A percentile compares a stretch with the other conserved stretches of the same genome.
phyloP scores from a whole-genome alignment of 2,888 invertebrate genomes.

The Pachliopta kotzebuea region DNA sequence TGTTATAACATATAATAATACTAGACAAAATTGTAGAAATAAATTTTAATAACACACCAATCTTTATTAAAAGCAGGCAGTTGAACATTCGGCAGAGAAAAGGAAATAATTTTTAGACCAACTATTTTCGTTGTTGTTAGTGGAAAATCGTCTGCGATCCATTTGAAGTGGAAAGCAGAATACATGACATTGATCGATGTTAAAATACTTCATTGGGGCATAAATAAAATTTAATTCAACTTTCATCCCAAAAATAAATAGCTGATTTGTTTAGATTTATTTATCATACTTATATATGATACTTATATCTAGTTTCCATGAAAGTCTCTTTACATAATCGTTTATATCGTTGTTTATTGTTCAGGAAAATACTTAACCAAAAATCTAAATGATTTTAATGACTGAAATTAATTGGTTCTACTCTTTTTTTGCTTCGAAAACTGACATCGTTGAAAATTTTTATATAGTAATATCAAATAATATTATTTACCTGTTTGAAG shows the following conservation, averaged over 20 bases:
- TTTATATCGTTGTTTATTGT: too few species aligned
- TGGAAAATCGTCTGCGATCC: slow-evolving; percentile 15
- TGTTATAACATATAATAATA: neutral
- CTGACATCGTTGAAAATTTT: neutral
- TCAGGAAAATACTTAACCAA: too few species aligned
- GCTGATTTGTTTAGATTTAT: neutral
- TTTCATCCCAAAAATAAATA: neutral
- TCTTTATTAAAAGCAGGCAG: neutral
- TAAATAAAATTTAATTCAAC: slow-evolving; percentile 7
- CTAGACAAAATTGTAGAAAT: neutral
- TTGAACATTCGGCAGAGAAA: slow-evolving; percentile 1
- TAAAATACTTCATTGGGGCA: slow-evolving; percentile 13
- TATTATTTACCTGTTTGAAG: too few species aligned
- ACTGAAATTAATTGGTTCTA: too few species aligned
- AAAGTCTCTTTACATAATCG: too few species aligned
- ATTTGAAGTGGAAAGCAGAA: slow-evolving; percentile 8
- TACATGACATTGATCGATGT: slow-evolving; percentile 17
- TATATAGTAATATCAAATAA: too few species aligned
- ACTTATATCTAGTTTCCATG: too few species aligned
- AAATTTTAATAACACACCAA: neutral
- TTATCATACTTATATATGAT: neutral
- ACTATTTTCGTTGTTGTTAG: slow-evolving; percentile 21
- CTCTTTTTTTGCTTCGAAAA: neutral
- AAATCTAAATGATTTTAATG: too few species aligned
- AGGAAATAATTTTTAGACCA: slow-evolving; percentile 12